Base-by-base conservation (phyloP, 2,888 invertebrate genomes). In the Sesamia inferens region DNA sequence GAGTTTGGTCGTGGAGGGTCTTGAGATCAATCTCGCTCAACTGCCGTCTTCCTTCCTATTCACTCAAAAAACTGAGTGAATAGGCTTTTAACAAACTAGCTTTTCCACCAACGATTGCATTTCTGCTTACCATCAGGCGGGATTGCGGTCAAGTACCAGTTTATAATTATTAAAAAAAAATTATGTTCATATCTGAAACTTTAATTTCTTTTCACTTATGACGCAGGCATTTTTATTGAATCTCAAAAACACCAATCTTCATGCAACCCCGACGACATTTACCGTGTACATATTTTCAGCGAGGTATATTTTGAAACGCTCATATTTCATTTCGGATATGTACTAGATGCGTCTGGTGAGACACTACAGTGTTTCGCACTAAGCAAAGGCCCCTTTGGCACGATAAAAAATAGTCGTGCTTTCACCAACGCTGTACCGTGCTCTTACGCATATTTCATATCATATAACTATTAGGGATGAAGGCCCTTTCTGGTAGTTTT, bases 291-390 rank as follows among this genome's bases (percentile, higher is more conserved):
- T 84, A 87, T 85, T 82, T 86, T 83, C 42, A 51, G 57, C 75
- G 78, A 70, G 74, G 79, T 84, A 89, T 89, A 85, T 88, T 85
- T 84, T 82, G 83, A 80, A 85, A 79, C 74, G 79, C 75, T 83
- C 88, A 89, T 90, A 91, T 89, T 88, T 91, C 88, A 90, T 78
- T 79, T 74, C 78, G 75, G 76, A 88, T 88, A 85, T 88, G 83
- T 80, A 79, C 76, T 76, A 83, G 87, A 89, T 85, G 89, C 89
- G 89, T 79, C 84, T 84, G 68, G 86, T 85, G 85, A 79, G 85
- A 78, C 78, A 79, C 79, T 87, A 91, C 91, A 90, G 81, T 85
- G 87, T 88, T 91, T 86, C 87, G 89, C 85, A 84, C 86, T 87
- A 87, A 85, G 66, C 61, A 74, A 76, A 85, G 71, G 75, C 78